phyloP scores from a whole-genome alignment of 2,113 vertebrate genomes.

The Limnothrissa miodon region DNA sequence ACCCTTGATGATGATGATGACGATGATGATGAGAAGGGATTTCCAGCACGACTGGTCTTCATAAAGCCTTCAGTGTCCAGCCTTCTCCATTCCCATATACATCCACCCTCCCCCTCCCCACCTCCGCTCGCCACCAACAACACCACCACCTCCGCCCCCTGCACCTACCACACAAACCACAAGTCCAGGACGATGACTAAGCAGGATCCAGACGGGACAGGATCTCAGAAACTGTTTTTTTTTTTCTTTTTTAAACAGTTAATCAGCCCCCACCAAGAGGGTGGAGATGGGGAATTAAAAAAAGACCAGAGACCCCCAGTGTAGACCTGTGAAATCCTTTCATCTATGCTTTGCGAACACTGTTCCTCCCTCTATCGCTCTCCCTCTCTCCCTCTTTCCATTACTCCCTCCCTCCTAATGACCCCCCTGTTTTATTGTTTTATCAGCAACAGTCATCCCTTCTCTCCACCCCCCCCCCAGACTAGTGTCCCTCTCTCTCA shows the following conservation, averaged over 20 bases:
- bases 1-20: neutral
- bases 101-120: neutral
- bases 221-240: constrained; percentile 36
- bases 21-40: neutral
- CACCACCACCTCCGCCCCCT: neutral
- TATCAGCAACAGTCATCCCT: constrained; percentile 22
- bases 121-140: neutral
- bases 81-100: neutral
- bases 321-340: constrained; percentile 33
- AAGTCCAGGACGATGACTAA: constrained; percentile 58
- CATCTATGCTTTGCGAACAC: constrained; percentile 6
- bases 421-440: constrained; percentile 15
- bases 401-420: constrained; percentile 48
- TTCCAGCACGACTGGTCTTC: neutral
- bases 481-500: constrained; percentile 24
- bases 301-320: constrained; percentile 5
- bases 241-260: constrained; percentile 30
- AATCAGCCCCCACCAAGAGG: constrained; percentile 36
- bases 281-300: neutral
- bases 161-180: neutral
- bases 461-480: neutral
- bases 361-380: constrained; percentile 16
- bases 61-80: neutral
- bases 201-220: constrained; percentile 58
- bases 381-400: neutral